A percentile compares a stretch with the other conserved stretches of the same genome.
Evolutionary conservation across 2,888 invertebrate genomes (phyloP).

Genomic region (Lasiommata megera): DNA sequence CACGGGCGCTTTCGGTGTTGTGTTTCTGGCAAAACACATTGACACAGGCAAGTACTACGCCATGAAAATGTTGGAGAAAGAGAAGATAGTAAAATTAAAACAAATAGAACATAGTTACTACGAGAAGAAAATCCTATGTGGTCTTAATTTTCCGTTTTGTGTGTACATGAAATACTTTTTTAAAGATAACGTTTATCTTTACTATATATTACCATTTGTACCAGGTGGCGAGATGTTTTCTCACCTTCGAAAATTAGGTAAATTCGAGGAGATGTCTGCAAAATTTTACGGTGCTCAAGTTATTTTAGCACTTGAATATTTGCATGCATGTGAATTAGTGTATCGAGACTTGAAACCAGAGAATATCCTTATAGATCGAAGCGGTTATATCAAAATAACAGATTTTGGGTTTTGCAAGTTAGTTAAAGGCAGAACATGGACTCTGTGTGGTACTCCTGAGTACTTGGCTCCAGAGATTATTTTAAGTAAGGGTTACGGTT

Average conservation of each 20-base stretch:
- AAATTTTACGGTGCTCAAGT: conserved; percentile 96
- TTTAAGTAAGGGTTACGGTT: conserved; percentile 94
- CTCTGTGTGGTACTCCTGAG: conserved; percentile 97
- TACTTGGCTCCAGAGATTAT: conserved; percentile 97
- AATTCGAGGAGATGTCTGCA: conserved; percentile 88
- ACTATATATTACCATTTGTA: conserved; percentile 90
- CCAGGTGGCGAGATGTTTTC: conserved; percentile 94
- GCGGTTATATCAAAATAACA: conserved; percentile 91
- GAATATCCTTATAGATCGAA: conserved; percentile 90
- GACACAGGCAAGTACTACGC: conserved; percentile 85
- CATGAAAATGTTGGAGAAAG: conserved; percentile 94
- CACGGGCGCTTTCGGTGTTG: conserved; percentile 94
- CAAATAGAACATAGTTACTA: conserved; percentile 93
- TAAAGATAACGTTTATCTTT: conserved; percentile 92
- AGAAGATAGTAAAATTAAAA: conserved; percentile 91
- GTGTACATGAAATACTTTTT: conserved; percentile 92
- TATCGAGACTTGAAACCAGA: conserved; percentile 97
- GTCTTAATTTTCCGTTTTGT: conserved; percentile 93
- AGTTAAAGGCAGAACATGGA: conserved; percentile 90
- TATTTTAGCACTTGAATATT: conserved; percentile 92
- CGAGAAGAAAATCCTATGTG: conserved; percentile 93
- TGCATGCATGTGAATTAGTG: conserved; percentile 92
- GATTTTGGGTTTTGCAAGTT: conserved; percentile 98
- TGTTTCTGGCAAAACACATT: conserved; percentile 85
- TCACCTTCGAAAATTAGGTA: conserved; percentile 83